These are phyloP conservation scores for Drosophila navojoa DNA, from an alignment of 1,140 invertebrate genomes.

Conservation along the genomic window DNA sequence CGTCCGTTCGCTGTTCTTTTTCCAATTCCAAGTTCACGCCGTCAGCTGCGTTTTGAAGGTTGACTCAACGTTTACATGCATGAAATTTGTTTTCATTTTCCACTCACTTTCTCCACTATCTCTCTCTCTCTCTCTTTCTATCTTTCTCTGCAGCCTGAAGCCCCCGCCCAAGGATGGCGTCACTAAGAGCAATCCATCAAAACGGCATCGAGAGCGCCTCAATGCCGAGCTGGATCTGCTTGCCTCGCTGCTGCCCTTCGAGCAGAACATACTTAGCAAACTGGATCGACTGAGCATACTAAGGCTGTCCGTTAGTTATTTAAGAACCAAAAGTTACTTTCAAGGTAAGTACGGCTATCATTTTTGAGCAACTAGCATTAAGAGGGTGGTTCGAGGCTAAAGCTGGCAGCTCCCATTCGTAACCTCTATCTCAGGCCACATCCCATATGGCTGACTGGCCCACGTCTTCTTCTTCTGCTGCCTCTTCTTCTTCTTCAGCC, in stretches of 20 bases:
- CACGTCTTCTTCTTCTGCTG: constrained; percentile 30
- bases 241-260: constrained; percentile 98
- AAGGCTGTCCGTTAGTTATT: constrained; percentile 97
- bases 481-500: constrained; percentile 40
- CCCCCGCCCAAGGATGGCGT: constrained; percentile 97
- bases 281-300: constrained; percentile 98
- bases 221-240: constrained; percentile 99
- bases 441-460: constrained; percentile 31
- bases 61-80: constrained; percentile 59
- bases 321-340: constrained; percentile 99
- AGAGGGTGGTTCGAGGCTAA: constrained; percentile 30
- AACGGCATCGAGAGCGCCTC: constrained; percentile 97
- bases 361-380: neutral
- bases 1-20: constrained; percentile 42
- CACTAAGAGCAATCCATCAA: constrained; percentile 99
- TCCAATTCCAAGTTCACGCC: constrained; percentile 42
- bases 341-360: constrained; percentile 91
- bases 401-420: constrained; percentile 7
- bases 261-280: constrained; percentile 99
- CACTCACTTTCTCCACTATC: constrained; percentile 17
- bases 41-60: constrained; percentile 40
- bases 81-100: constrained; percentile 60
- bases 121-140: neutral
- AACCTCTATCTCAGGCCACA: constrained; percentile 1
- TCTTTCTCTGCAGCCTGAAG: constrained; percentile 90